phyloP scores from a whole-genome alignment of 2,797 vertebrate genomes.

The Crypturellus tataupa region DNA sequence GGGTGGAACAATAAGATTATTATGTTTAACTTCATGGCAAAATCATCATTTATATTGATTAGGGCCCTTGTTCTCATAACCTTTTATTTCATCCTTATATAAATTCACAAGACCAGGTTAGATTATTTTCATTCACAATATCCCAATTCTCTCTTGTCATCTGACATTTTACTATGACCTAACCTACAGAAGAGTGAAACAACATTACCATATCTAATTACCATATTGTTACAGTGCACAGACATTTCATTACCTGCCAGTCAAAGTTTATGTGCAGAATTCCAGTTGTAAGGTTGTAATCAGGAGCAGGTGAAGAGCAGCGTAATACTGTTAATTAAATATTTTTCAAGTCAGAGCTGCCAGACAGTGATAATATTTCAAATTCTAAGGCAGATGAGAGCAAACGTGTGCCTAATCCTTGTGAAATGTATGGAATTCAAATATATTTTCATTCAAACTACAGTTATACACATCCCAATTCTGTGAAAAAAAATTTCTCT shows the following conservation, averaged over 20 bases:
- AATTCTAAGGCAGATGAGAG: background rate
- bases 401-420: background rate
- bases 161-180: background rate
- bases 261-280: background rate
- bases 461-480: background rate
- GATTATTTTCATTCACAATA: background rate
- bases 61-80: background rate
- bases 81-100: background rate
- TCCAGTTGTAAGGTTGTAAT: background rate
- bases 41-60: background rate
- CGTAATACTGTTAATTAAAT: background rate
- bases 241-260: background rate
- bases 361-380: background rate
- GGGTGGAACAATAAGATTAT: background rate
- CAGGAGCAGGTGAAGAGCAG: background rate
- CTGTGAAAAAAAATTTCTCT: background rate
- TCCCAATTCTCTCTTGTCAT: background rate
- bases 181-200: background rate
- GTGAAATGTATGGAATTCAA: background rate
- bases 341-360: background rate
- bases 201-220: background rate
- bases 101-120: background rate
- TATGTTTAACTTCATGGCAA: constrained; percentile 12
- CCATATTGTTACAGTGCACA: background rate
- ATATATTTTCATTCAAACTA: background rate